Conservation (phyloP, 2,888 invertebrate genomes). For the Drosophila yooni region DNA sequence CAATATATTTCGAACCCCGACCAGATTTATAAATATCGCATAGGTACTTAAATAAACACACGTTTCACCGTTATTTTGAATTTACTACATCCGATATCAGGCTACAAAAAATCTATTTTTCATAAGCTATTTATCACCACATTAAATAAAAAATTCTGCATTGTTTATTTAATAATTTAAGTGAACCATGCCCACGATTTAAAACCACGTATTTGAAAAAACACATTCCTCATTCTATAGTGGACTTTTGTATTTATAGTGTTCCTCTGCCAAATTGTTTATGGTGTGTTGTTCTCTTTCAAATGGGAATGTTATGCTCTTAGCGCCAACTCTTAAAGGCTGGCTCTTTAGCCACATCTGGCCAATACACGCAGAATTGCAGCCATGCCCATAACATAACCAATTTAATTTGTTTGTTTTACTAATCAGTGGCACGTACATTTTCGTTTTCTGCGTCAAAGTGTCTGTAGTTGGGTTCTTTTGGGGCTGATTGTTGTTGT, state of each 20-base stretch:
- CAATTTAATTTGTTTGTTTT: constrained; percentile 77
- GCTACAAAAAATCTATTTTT: background rate
- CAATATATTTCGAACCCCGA: background rate
- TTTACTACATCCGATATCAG: background rate
- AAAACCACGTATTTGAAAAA: background rate
- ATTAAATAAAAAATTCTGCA: background rate
- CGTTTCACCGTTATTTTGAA: background rate
- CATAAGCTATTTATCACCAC: background rate
- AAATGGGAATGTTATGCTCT: constrained; percentile 16
- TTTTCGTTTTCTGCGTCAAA: constrained; percentile 64
- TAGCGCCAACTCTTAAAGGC: constrained; percentile 19
- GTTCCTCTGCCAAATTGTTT: background rate
- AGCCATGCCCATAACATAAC: constrained; percentile 33
- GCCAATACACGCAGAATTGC: constrained; percentile 1
- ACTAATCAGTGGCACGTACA: constrained; percentile 78
- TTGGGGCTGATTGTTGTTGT: constrained; percentile 28
- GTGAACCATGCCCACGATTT: background rate
- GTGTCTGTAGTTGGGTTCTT: constrained; percentile 66
- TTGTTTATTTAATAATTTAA: background rate
- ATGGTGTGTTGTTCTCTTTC: background rate
- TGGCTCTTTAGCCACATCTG: constrained; percentile 25
- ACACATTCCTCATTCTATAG: background rate
- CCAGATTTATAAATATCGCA: background rate
- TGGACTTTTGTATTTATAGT: background rate
- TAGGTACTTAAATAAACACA: background rate